Evolutionary conservation across 2,797 vertebrate genomes (phyloP).

Genomic region (Pangasius macronema): DNA sequence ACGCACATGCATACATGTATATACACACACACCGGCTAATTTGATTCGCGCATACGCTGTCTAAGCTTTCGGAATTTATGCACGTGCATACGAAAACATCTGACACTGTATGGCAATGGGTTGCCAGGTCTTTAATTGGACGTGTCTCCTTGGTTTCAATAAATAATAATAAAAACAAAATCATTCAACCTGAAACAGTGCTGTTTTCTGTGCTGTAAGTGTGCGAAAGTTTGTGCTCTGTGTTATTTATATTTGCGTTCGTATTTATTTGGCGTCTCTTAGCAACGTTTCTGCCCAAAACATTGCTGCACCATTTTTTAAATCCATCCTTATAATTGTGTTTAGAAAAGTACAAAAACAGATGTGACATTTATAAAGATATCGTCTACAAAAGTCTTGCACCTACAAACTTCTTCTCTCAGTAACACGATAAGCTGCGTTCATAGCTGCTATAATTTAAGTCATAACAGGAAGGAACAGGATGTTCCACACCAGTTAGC

Average conservation of each 20-base stretch:
- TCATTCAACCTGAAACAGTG: neutral
- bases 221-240: neutral
- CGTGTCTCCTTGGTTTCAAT: neutral
- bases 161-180: neutral
- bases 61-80: slow-evolving; percentile 54
- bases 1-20: slow-evolving; percentile 43
- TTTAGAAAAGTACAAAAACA: no score
- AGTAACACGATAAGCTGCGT: neutral
- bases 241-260: neutral
- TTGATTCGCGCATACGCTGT: slow-evolving; percentile 60
- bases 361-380: no score
- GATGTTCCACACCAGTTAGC: neutral
- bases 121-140: slow-evolving; percentile 65
- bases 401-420: neutral
- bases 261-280: neutral
- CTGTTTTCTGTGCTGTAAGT: neutral
- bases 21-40: slow-evolving; percentile 58
- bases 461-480: neutral
- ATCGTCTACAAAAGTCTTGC: no score
- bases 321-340: no score
- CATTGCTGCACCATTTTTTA: neutral
- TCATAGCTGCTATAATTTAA: neutral
- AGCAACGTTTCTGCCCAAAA: neutral
- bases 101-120: slow-evolving; percentile 58
- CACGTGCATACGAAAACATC: slow-evolving; percentile 66